phyloP scores from a whole-genome alignment of 1,140 invertebrate species.

The Idris sp. region DNA sequence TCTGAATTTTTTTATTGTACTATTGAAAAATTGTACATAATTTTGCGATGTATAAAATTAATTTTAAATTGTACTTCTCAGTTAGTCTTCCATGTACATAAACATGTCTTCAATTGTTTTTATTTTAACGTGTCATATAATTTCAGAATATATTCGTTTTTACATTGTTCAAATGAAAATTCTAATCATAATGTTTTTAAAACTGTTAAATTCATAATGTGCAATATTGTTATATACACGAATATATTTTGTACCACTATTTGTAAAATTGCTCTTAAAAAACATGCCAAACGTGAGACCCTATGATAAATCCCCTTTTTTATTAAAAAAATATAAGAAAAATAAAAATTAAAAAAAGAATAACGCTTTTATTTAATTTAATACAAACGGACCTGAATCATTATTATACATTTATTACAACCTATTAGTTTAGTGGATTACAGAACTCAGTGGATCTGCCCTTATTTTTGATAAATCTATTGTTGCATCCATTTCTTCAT shows the following conservation, averaged over 20 bases:
- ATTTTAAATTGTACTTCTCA: constrained; percentile 29
- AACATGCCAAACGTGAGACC: constrained; percentile 27
- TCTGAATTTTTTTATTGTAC: no score
- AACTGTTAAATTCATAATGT: neutral
- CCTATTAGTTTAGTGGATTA: constrained; percentile 84
- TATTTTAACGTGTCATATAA: no score
- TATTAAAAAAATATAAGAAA: constrained; percentile 23
- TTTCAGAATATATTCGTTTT: constrained; percentile 35
- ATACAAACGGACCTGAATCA: constrained; percentile 31
- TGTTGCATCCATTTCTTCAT: constrained; percentile 92
- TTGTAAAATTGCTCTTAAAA: constrained; percentile 26
- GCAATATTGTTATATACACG: constrained; percentile 16
- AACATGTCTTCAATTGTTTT: constrained; percentile 53
- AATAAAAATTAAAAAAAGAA: no score
- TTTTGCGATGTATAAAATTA: constrained; percentile 54
- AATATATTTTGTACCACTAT: constrained; percentile 46
- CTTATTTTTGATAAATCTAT: constrained; percentile 90
- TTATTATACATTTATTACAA: constrained; percentile 49
- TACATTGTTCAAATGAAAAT: neutral
- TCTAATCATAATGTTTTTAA: neutral
- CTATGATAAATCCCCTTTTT: constrained; percentile 37
- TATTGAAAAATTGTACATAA: no score
- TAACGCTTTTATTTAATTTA: constrained; percentile 8
- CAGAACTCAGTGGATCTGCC: constrained; percentile 92
- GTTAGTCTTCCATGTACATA: constrained; percentile 44